Conservation (phyloP, 2,113 vertebrate species). For the Orycteropus afer region DNA sequence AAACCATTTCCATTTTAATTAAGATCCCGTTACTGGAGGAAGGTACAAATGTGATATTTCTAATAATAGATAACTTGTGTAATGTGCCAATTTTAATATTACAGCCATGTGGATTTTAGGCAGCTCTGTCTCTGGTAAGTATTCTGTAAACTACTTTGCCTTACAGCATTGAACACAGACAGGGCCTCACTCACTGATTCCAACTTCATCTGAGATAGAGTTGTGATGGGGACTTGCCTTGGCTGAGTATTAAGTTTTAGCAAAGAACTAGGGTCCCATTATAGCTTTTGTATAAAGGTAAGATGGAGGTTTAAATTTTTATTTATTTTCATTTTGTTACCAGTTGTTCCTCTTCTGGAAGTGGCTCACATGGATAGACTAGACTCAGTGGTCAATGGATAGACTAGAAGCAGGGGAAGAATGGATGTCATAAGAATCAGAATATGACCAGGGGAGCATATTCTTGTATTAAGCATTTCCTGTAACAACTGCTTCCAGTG, state of each 20-base stretch:
- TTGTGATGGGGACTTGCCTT: background rate
- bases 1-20: conserved; percentile 57
- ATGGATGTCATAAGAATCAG: background rate
- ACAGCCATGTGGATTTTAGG: background rate
- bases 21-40: background rate
- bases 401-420: background rate
- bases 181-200: background rate
- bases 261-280: background rate
- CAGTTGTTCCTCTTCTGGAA: background rate
- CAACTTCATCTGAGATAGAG: background rate
- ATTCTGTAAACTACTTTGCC: background rate
- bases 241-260: background rate
- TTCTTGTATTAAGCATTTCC: background rate
- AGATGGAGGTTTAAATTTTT: background rate
- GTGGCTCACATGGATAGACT: background rate
- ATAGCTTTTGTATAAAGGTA: background rate
- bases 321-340: background rate
- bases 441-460: background rate
- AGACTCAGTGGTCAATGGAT: background rate
- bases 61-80: conserved; percentile 18
- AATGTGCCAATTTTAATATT: background rate
- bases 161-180: background rate
- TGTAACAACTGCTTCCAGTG: background rate
- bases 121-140: background rate
- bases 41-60: background rate